phyloP scores from a whole-genome alignment of 1,140 invertebrate species.

The Wiebesia pumilae region DNA sequence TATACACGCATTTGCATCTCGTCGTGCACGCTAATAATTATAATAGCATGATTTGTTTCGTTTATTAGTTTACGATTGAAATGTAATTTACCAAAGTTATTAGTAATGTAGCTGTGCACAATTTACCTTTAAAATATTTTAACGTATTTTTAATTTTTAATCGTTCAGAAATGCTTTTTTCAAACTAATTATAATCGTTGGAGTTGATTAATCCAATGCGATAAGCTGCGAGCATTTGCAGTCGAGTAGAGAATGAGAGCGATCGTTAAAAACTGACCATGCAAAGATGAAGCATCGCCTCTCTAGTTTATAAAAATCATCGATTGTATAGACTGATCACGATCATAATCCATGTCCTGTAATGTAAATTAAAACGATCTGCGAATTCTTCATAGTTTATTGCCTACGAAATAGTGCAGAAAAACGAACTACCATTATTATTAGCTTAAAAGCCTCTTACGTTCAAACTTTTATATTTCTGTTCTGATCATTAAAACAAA shows the following conservation, averaged over 20 bases:
- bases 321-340: slow-evolving; percentile 51
- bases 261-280: slow-evolving; percentile 19
- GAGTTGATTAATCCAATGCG: neutral
- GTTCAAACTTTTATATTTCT: slow-evolving; percentile 8
- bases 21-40: neutral
- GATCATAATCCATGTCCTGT: slow-evolving; percentile 30
- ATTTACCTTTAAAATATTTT: slow-evolving; percentile 31
- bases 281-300: slow-evolving; percentile 19
- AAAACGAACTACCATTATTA: slow-evolving; percentile 18
- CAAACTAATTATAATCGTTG: neutral
- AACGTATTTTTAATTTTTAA: neutral
- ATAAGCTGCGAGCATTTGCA: neutral
- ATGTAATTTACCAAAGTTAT: slow-evolving; percentile 47
- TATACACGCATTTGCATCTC: slow-evolving; percentile 19
- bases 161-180: neutral
- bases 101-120: slow-evolving; percentile 19
- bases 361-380: slow-evolving; percentile 24
- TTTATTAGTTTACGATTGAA: slow-evolving; percentile 10
- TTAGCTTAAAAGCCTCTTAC: slow-evolving; percentile 15
- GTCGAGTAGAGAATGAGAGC: neutral
- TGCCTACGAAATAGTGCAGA: slow-evolving; percentile 29
- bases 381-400: slow-evolving; percentile 11
- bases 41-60: neutral
- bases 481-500: neutral
- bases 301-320: slow-evolving; percentile 38